These are phyloP conservation scores for Cyprinodon diabolis DNA, from an alignment of 2,797 vertebrate species.

Conservation along the genomic window DNA sequence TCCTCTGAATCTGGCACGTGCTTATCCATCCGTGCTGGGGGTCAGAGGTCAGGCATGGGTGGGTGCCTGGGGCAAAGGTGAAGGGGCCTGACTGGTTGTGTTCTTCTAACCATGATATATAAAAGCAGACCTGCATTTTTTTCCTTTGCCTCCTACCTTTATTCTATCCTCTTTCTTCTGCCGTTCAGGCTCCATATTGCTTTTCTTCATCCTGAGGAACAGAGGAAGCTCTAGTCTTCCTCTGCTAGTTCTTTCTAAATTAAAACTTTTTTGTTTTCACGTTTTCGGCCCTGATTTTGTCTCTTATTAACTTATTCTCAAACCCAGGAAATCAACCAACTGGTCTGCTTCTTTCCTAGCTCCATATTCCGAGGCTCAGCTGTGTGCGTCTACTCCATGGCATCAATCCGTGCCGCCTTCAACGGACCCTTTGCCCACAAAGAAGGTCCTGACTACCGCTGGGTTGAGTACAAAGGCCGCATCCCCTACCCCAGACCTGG, in stretches of 20 bases:
- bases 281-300: background rate
- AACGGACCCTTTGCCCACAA: constrained; percentile 88
- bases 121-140: constrained; percentile 27
- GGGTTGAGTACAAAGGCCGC: constrained; percentile 87
- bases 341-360: constrained; percentile 46
- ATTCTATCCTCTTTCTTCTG: background rate
- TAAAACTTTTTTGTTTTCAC: background rate
- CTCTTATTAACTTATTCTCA: too few species aligned
- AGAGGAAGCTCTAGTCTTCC: background rate
- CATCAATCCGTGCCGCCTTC: constrained; percentile 85
- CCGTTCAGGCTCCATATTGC: background rate
- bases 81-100: constrained; percentile 51
- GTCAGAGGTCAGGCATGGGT: constrained; percentile 40
- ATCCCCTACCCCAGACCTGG: constrained; percentile 89
- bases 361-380: constrained; percentile 87
- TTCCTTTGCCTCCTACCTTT: background rate
- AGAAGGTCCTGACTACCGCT: constrained; percentile 86
- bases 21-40: constrained; percentile 22
- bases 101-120: constrained; percentile 65
- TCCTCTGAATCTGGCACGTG: background rate
- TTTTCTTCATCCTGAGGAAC: background rate
- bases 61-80: constrained; percentile 58
- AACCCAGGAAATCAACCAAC: too few species aligned
- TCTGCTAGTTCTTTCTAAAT: too few species aligned
- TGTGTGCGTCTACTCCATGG: constrained; percentile 86